These are phyloP conservation scores for silkworm (Bombyx mori) DNA, from an alignment of 1,140 invertebrate species.

Conservation along the genomic window ASM3026992v2 NC_085129.1:12571001-12571500, in stretches of 20 bases:
- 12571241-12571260: constrained; percentile 87
- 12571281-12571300: constrained; percentile 82
- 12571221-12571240: constrained; percentile 83
- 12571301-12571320: constrained; percentile 79
- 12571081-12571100: background rate
- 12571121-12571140: constrained; percentile 78
- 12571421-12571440: constrained; percentile 67
- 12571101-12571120: constrained; percentile 58
- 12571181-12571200: constrained; percentile 81
- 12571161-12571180: constrained; percentile 87
- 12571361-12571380: constrained; percentile 81
- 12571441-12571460: too few relatives aligned
- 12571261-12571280: constrained; percentile 83
- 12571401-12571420: constrained; percentile 91
- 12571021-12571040: constrained; percentile 8
- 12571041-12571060: constrained; percentile 4
- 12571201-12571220: constrained; percentile 87
- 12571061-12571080: constrained; percentile 4
- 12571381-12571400: constrained; percentile 92
- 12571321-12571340: constrained; percentile 84
- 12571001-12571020: too few relatives aligned
- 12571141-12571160: constrained; percentile 73
- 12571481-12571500: too few relatives aligned
- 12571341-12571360: constrained; percentile 87
- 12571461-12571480: too few relatives aligned